Percentiles rank a stretch among this genome's conserved stretches.
Evolutionary conservation across 2,113 vertebrate species (phyloP).

Genomic region (Ardeotis arabs): DNA sequence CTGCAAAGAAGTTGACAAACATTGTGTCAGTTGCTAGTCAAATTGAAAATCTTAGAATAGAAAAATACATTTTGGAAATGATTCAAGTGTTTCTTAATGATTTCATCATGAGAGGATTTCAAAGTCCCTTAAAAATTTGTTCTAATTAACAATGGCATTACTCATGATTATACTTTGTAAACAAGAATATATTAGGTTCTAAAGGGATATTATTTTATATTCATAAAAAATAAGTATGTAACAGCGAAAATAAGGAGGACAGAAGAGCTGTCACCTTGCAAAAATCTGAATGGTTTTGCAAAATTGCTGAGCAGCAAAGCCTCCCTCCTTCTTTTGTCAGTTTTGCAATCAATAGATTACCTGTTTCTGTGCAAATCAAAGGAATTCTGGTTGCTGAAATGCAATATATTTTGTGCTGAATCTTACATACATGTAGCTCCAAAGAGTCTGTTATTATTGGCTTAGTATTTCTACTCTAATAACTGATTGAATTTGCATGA

Average conservation of each 20-base stretch:
- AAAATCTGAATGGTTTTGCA: neutral
- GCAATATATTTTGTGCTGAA: neutral
- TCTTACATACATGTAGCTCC: neutral
- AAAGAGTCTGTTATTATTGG: no score
- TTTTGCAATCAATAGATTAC: neutral
- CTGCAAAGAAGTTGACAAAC: neutral
- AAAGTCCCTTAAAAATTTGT: neutral
- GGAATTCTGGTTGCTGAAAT: neutral
- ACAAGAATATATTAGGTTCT: neutral
- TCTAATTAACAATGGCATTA: neutral
- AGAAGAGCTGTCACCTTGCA: neutral
- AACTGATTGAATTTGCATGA: neutral
- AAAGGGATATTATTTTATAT: neutral
- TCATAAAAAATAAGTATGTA: neutral
- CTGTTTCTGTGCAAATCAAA: neutral
- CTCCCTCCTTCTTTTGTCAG: neutral
- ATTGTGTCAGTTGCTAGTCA: neutral
- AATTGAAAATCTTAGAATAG: fast-evolving
- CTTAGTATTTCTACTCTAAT: neutral
- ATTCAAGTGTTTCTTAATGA: neutral
- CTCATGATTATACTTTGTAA: neutral
- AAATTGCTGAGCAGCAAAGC: neutral
- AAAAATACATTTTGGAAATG: neutral
- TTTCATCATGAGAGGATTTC: neutral
- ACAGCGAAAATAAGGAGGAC: neutral